These are phyloP conservation scores for Hipparchia semele DNA, from an alignment of 2,888 invertebrate genomes.

Conservation along the genomic window DNA sequence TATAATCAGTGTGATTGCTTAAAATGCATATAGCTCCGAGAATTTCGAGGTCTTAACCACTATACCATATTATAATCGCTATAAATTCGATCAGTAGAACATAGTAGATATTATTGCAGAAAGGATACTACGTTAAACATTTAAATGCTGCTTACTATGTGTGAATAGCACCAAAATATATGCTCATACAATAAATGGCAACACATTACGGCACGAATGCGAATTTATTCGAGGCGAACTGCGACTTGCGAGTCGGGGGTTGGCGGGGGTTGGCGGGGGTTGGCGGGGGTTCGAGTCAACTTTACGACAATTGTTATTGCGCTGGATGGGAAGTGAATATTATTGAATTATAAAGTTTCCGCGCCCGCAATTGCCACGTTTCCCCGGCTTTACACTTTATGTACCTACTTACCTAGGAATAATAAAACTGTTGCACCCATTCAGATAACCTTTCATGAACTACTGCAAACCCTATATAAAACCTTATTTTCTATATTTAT, in stretches of 20 bases:
- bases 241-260: conserved; percentile 20
- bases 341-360: conserved; percentile 28
- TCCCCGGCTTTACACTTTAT: conserved; percentile 14
- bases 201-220: conserved; percentile 18
- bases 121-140: no score
- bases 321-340: conserved; percentile 26
- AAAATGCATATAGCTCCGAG: no score
- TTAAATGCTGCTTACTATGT: neutral
- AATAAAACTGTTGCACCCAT: neutral
- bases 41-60: no score
- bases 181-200: conserved; percentile 18
- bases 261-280: no score
- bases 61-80: no score
- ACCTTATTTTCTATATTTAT: no score
- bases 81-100: no score
- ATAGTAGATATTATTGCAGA: no score
- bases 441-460: neutral
- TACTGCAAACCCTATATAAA: neutral
- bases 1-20: no score
- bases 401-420: neutral
- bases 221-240: conserved; percentile 24
- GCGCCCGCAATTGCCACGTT: conserved; percentile 24
- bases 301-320: conserved; percentile 30
- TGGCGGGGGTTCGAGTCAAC: conserved; percentile 17
- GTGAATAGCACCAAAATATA: conserved; percentile 11